Conservation (phyloP, 2,888 invertebrate genomes). For the Cheilosia scutellata region DNA sequence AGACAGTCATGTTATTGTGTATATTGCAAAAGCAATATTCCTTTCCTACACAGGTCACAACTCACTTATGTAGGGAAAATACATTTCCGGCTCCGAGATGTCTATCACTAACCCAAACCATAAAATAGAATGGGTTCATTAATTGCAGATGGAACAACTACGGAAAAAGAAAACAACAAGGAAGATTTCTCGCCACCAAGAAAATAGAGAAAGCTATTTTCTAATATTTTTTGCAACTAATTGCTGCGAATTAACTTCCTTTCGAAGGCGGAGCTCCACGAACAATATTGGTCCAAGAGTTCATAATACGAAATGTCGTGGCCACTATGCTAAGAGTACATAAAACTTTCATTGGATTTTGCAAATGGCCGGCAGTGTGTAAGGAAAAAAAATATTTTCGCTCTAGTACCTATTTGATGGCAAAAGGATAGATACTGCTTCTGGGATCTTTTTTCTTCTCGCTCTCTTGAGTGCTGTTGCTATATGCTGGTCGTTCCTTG, state of each 20-base stretch:
- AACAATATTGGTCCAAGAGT: conserved; percentile 57
- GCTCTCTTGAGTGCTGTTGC: conserved; percentile 58
- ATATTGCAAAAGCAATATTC: conserved; percentile 47
- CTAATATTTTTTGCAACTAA: conserved; percentile 66
- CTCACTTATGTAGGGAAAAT: conserved; percentile 43
- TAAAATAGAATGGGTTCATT: conserved; percentile 72
- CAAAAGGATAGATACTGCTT: conserved; percentile 66
- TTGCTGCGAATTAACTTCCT: conserved; percentile 72
- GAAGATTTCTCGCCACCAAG: conserved; percentile 14
- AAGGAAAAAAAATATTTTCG: conserved; percentile 46
- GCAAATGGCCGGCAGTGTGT: conserved; percentile 32
- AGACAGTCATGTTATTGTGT: conserved; percentile 64
- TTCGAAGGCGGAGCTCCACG: conserved; percentile 42
- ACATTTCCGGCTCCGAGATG: conserved; percentile 73
- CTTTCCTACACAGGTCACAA: conserved; percentile 56
- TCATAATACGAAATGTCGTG: conserved; percentile 53
- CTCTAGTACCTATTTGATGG: conserved; percentile 71
- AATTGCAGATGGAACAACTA: conserved; percentile 66
- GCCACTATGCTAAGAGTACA: conserved; percentile 44
- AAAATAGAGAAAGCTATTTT: conserved; percentile 59
- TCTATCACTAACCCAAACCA: conserved; percentile 73
- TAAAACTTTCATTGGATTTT: conserved; percentile 66
- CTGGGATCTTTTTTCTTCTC: conserved; percentile 21
- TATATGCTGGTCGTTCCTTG: conserved; percentile 56
- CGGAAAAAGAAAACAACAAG: conserved; percentile 29